Base-by-base conservation (phyloP, 2,797 vertebrate species). In the Gymnoscopelus microlampas region DNA sequence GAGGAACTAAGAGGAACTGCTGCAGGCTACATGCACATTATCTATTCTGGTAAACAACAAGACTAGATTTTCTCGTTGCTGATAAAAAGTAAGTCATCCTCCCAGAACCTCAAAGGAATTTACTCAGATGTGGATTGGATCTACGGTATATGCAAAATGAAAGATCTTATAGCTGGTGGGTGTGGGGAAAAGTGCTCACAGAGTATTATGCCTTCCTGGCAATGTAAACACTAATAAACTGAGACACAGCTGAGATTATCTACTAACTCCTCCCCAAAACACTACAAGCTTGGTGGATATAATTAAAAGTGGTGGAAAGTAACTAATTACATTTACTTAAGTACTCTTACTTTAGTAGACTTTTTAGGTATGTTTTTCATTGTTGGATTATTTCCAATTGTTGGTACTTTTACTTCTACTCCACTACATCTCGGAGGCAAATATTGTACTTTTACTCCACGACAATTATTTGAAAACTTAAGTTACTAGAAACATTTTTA, bases 21-120 rank as follows among this genome's bases (percentile, higher is more conserved):
- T 59, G 76, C 26, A 32, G 60, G 26, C 15, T 44, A 44, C 39
- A 39, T 44, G 39, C 8, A 44, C 39, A 5, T 15, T 51, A 55
- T 57, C 51, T 60, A 14, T 89, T 89, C 86, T 88, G 77, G 86
- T 86, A 89, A 91, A 69, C 56, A 60, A 26, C 14, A 65, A 68
- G 5, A 4, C 54, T 47, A 50, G 75, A 60, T 50, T 53, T 13
- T 73, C 10, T 57, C 24, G 60, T 26, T 62, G 71, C 57, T 70
- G 72, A 54, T 63, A 48, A 79, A 51, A 44, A 50, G 69, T 51
- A 50, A 49, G 14, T 14, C 35, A 65, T 71, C 19, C 64, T 89
- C 88, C 74, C 86, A 79, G 67, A 76, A 85, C 88, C 56, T n/a
- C 85, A 87, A 7, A 67, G 58, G 23, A 72, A 71, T 65, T 71